phyloP scores from a whole-genome alignment of 2,113 vertebrate genomes.

The Salvelinus fontinalis region DNA sequence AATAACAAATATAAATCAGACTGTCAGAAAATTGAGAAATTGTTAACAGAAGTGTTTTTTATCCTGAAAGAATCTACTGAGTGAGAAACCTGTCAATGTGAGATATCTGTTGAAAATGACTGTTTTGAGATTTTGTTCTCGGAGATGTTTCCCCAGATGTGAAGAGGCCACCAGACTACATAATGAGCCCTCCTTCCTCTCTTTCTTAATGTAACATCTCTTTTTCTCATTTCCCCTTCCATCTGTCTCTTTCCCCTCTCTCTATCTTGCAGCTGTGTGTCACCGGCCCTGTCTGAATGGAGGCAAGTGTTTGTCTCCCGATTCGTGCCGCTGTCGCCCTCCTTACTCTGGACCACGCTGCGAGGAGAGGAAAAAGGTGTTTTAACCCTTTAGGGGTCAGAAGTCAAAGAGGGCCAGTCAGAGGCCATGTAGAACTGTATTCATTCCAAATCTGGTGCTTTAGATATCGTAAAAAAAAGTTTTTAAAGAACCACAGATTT shows the following conservation, averaged over 20 bases:
- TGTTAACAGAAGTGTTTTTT: no score
- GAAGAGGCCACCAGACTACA: no score
- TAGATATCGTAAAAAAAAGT: no score
- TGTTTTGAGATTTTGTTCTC: background rate
- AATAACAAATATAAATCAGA: no score
- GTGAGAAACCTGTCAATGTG: no score
- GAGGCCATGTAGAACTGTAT: background rate
- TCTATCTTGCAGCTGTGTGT: conserved; percentile 76
- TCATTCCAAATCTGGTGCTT: conserved; percentile 9
- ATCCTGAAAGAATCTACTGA: no score
- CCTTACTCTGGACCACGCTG: conserved; percentile 75
- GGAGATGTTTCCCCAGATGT: conserved; percentile 34
- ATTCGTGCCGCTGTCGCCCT: conserved; percentile 78
- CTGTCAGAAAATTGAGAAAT: no score
- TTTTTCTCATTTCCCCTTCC: background rate
- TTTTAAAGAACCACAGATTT: conserved; percentile 8
- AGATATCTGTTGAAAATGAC: no score
- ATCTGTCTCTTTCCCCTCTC: background rate
- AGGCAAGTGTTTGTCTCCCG: conserved; percentile 83
- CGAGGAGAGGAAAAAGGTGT: conserved; percentile 75
- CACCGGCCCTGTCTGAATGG: conserved; percentile 77
- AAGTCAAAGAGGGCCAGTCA: conserved; percentile 25
- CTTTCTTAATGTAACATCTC: background rate
- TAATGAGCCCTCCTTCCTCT: background rate
- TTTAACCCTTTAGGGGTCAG: conserved; percentile 20